phyloP scores from a whole-genome alignment of 2,888 invertebrate genomes.

The Drosophila testacea region DNA sequence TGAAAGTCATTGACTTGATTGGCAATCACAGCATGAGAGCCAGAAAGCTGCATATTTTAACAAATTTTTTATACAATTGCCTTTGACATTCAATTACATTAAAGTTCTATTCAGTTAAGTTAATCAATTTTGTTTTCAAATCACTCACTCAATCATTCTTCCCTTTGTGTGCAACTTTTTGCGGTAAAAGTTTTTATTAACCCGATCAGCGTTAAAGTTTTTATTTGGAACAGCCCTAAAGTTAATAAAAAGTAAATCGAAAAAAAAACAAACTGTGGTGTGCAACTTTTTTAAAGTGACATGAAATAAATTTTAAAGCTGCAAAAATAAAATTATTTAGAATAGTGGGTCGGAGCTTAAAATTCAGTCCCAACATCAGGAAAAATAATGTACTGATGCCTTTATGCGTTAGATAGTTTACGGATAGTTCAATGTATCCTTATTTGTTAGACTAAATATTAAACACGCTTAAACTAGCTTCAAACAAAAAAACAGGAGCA shows the following conservation, averaged over 20 bases:
- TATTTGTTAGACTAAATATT: too few species aligned
- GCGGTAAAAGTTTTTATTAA: not conserved
- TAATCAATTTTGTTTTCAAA: not conserved
- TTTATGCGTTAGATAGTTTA: not conserved
- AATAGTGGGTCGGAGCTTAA: not conserved
- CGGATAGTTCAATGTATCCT: too few species aligned
- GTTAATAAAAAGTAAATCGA: too few species aligned
- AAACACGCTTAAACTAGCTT: too few species aligned
- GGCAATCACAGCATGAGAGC: not conserved
- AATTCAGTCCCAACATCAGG: not conserved
- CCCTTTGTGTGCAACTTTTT: not conserved
- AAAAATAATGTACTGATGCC: too few species aligned
- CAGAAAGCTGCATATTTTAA: too few species aligned
- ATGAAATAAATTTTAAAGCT: not conserved
- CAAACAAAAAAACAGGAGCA: too few species aligned
- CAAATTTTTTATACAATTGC: too few species aligned
- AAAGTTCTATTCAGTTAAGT: not conserved
- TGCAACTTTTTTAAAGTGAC: not conserved
- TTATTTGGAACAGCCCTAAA: too few species aligned
- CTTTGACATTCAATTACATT: not conserved
- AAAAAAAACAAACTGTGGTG: not conserved
- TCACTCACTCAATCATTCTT: not conserved
- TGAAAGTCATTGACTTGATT: slow-evolving; percentile 7
- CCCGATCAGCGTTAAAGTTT: not conserved
- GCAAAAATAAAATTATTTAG: not conserved